phyloP scores from a whole-genome alignment of 1,140 invertebrate species.

The Cydia amplana region DNA sequence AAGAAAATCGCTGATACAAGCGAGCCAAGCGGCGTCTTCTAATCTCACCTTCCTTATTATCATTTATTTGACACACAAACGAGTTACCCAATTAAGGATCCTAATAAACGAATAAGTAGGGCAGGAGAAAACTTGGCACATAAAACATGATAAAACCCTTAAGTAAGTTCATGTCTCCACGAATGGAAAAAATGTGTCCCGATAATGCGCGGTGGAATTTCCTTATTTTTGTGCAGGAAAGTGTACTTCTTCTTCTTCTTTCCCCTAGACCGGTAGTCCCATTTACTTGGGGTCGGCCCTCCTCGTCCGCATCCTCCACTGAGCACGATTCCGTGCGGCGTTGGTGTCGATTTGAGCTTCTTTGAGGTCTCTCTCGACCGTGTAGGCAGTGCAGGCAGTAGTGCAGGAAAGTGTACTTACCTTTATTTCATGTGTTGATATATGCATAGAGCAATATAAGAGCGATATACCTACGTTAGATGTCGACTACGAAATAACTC shows the following conservation, averaged over 20 bases:
- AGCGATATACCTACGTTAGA: too few species aligned
- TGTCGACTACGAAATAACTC: too few species aligned
- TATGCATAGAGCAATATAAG: too few species aligned
- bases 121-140: constrained; percentile 33
- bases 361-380: too few species aligned
- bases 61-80: constrained; percentile 23
- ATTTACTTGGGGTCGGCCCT: too few species aligned
- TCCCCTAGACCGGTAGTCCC: too few species aligned
- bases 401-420: too few species aligned
- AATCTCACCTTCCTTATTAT: background rate
- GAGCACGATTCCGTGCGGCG: too few species aligned
- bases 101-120: constrained; percentile 47
- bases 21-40: background rate
- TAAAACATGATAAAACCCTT: constrained; percentile 46
- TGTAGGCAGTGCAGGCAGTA: too few species aligned
- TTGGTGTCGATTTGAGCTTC: too few species aligned
- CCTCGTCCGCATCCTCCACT: too few species aligned
- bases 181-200: constrained; percentile 51
- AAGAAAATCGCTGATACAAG: background rate
- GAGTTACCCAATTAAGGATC: constrained; percentile 46
- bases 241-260: too few species aligned
- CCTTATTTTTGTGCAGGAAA: constrained; percentile 39
- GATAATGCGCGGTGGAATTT: constrained; percentile 42
- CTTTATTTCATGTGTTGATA: background rate
- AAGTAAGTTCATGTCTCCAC: constrained; percentile 44